Evolutionary conservation across 2,797 vertebrate genomes (phyloP), one percentile per base, ranked within the genome.

Genomic region (Nyctibius grandis): DNA sequence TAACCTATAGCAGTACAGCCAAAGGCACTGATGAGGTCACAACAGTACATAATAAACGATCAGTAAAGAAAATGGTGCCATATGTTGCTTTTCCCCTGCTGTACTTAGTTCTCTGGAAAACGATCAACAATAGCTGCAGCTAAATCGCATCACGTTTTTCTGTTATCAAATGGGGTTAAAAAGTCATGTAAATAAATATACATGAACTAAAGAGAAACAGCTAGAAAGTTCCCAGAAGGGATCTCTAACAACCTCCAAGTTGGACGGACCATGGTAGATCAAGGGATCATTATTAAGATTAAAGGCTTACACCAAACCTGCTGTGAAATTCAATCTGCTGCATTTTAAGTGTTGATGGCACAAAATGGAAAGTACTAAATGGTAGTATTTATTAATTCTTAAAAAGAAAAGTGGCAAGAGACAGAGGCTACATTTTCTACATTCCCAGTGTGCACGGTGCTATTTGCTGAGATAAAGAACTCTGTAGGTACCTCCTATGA

Each of bases 121-220:
- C 7, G 17, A 96, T 97, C 91, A 96, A 93, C 91, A 96, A 89
- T 70, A 82, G 36, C 50, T 92, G 38, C 60, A 68, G 95, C 76
- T 97, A 91, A 97, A 97, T 89, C 11, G 7, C 94, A 65, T 56
- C 91, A 53, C 67, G 72, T 69, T 96, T 96, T 93, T 88, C 89
- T 95, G 87, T 94, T 93, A 78, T 81, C 91, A 96, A 97, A 97
- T 75, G 53, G 93, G 95, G 96, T 97, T 97, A 96, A 98, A 95
- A 97, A 97, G 97, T 84, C 97, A 97, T 95, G 95, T 96, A 98
- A 98, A 98, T 98, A 98, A 98, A 98, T 98, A 98, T 94, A 98
- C 97, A 97, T 97, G 96, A 98, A 97, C 94, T 96, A 94, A 98
- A 97, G 91, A 94, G 90, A 94, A 98, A 96, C 97, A 98, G 96